Conservation (phyloP, 2,888 invertebrate genomes). For the Petrolisthes cinctipes region DNA sequence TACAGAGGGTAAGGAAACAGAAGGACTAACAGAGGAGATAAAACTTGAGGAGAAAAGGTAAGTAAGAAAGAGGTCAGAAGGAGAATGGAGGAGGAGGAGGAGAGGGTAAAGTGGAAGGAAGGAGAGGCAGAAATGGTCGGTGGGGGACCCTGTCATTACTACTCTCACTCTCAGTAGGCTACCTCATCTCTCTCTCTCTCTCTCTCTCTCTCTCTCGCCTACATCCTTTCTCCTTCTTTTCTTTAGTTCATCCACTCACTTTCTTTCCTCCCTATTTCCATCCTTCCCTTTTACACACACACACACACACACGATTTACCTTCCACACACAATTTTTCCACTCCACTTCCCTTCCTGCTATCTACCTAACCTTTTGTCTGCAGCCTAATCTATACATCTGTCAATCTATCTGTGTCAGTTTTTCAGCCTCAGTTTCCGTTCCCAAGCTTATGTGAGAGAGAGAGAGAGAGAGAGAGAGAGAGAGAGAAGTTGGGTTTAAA, state of each 20-base stretch:
- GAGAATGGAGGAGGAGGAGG: background rate
- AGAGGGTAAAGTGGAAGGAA: too few relatives aligned
- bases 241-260: background rate
- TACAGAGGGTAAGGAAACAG: background rate
- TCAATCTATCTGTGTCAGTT: too few relatives aligned
- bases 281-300: background rate
- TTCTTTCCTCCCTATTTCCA: background rate
- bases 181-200: background rate
- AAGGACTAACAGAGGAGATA: background rate
- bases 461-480: too few relatives aligned
- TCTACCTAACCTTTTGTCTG: background rate
- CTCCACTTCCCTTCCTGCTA: background rate
- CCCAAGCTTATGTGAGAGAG: too few relatives aligned
- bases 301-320: background rate
- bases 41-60: background rate
- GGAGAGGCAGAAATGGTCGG: too few relatives aligned
- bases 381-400: too few relatives aligned
- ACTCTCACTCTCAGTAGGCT: too few relatives aligned
- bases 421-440: too few relatives aligned
- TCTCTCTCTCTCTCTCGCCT: background rate
- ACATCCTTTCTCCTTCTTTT: background rate
- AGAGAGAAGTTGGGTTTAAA: too few relatives aligned
- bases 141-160: too few relatives aligned
- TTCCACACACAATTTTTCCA: background rate
- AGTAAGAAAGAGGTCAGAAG: too few relatives aligned